A percentile compares a stretch with the other conserved stretches of the same genome.
Conservation (phyloP, 2,888 invertebrate genomes). For the Microctonus brassicae region DNA sequence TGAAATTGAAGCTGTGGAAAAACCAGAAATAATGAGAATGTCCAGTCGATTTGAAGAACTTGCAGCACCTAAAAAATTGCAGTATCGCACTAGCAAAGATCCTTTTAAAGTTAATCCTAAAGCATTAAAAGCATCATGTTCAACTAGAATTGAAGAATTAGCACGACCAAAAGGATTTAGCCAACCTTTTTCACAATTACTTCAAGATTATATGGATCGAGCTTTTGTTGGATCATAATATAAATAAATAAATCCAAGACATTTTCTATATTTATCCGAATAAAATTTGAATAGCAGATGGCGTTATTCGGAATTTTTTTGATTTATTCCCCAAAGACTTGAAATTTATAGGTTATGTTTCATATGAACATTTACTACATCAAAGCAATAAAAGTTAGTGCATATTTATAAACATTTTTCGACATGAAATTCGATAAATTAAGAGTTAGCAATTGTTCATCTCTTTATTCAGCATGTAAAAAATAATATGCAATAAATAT, state of each 20-base stretch:
- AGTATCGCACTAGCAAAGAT: neutral
- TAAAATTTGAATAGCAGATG: neutral
- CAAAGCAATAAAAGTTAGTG: neutral
- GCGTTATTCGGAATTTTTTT: neutral
- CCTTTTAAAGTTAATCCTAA: constrained; percentile 4
- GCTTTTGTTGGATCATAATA: neutral
- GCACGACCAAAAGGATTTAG: constrained; percentile 8
- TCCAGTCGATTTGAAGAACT: neutral
- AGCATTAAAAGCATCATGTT: constrained; percentile 3
- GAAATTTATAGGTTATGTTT: neutral
- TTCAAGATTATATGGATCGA: neutral
- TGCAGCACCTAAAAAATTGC: constrained; percentile 1
- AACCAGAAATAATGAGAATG: neutral
- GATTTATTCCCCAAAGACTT: too few relatives aligned
- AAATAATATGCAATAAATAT: neutral
- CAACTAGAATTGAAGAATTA: constrained; percentile 1
- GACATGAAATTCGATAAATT: neutral
- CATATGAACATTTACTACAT: neutral
- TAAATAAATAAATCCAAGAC: neutral
- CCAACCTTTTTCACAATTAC: neutral
- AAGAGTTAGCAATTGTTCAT: neutral
- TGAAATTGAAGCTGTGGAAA: neutral
- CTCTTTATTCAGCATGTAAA: neutral
- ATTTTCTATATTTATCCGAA: neutral
- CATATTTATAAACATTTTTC: neutral